A percentile compares a stretch with the other conserved stretches of the same genome.
These are phyloP conservation scores for Axis porcinus DNA, from an alignment of 2,113 vertebrate genomes.

Conservation along the genomic window DNA sequence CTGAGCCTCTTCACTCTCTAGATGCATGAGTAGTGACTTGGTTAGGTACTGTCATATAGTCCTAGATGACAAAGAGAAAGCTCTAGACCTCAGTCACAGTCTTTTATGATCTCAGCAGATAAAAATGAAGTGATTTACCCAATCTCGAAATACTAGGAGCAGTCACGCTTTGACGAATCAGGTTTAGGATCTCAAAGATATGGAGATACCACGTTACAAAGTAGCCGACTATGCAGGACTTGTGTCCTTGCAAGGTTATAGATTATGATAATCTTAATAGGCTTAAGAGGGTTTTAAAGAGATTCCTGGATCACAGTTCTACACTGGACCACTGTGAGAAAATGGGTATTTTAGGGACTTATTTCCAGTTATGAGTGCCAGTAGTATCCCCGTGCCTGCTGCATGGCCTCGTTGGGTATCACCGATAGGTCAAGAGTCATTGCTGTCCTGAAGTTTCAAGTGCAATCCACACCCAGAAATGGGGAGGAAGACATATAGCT, in stretches of 20 bases:
- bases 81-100: not conserved
- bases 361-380: not conserved
- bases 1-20: not conserved
- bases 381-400: not conserved
- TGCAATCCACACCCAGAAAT: not conserved
- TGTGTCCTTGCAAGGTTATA: not conserved
- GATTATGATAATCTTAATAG: not conserved
- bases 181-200: not conserved
- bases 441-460: not conserved
- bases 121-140: not conserved
- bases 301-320: not conserved
- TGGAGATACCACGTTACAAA: not conserved
- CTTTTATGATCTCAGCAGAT: not conserved
- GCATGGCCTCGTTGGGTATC: not conserved
- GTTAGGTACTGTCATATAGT: not conserved
- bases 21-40: not conserved
- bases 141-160: not conserved
- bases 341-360: not conserved
- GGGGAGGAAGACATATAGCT: not conserved
- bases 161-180: not conserved
- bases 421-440: not conserved
- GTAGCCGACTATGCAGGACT: not conserved
- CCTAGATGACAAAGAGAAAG: not conserved
- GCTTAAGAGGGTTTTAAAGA: not conserved
- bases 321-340: not conserved